Conservation (phyloP, 64 coral and sea anemone genomes). For the Montipora efflorescens region DNA sequence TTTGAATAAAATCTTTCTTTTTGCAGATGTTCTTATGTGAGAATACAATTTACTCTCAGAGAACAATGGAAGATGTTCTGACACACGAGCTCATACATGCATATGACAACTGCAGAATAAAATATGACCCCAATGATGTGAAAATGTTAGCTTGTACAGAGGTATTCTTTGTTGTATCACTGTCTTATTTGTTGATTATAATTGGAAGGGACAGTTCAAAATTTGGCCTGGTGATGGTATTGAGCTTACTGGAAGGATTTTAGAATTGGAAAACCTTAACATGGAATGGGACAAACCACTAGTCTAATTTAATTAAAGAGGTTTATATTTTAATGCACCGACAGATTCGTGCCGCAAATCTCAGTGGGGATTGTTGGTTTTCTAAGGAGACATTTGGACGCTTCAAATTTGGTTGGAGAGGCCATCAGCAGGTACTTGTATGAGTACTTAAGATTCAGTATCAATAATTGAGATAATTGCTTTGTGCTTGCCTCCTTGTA, state of each 20-base stretch:
- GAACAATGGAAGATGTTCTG: constrained; percentile 91
- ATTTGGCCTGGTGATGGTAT: too few species aligned
- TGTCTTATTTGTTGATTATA: too few species aligned
- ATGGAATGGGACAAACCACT: too few species aligned
- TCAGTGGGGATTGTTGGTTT: constrained; percentile 98
- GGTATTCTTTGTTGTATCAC: constrained; percentile 37
- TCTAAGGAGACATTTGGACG: constrained; percentile 96
- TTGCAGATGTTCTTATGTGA: constrained; percentile 94
- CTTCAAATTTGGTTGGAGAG: constrained; percentile 94
- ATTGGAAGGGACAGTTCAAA: too few species aligned
- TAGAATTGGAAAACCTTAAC: too few species aligned
- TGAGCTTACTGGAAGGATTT: too few species aligned
- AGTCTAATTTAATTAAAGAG: too few species aligned
- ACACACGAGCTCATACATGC: constrained; percentile 98
- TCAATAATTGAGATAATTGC: too few species aligned
- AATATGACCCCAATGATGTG: constrained; percentile 91
- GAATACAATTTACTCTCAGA: constrained; percentile 94
- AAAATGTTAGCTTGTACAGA: constrained; percentile 93
- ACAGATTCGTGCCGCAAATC: constrained; percentile 95
- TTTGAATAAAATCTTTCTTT: background rate
- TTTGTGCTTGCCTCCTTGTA: too few species aligned
- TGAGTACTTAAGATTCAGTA: too few species aligned
- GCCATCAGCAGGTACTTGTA: constrained; percentile 85
- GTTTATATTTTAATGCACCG: background rate
- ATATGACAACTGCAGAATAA: constrained; percentile 94